Evolutionary conservation across 2,888 invertebrate genomes (phyloP).

Genomic region (Amphipoea oculea): DNA sequence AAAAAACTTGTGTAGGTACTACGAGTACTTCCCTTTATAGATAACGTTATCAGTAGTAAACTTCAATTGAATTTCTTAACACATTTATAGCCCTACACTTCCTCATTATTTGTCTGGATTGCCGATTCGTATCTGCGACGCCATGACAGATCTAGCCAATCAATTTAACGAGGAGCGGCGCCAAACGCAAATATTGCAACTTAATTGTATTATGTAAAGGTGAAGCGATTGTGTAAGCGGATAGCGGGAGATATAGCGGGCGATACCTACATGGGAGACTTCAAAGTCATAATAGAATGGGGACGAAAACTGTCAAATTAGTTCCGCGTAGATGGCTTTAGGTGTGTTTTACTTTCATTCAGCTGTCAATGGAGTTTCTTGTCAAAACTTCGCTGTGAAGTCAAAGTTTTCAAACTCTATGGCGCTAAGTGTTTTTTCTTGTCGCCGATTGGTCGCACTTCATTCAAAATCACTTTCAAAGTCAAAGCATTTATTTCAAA

Average conservation of each 20-base stretch:
- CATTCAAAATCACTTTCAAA: neutral
- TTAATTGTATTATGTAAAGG: conserved; percentile 56
- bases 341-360: neutral
- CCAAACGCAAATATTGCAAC: conserved; percentile 60
- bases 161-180: conserved; percentile 55
- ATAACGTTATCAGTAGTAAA: conserved; percentile 30
- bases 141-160: conserved; percentile 59
- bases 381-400: neutral
- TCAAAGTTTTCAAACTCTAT: too few relatives aligned
- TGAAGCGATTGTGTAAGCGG: conserved; percentile 20
- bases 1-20: neutral
- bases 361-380: neutral
- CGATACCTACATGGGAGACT: neutral
- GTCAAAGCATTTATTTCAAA: too few relatives aligned
- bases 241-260: neutral
- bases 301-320: neutral
- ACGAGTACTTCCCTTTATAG: conserved; percentile 6
- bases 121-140: conserved; percentile 47
- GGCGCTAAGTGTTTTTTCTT: neutral
- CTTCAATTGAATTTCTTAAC: conserved; percentile 17
- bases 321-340: neutral
- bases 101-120: conserved; percentile 38
- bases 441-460: neutral
- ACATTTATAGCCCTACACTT: conserved; percentile 39
- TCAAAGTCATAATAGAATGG: neutral